phyloP scores from a whole-genome alignment of 2,113 vertebrate genomes.

The Anser cygnoides region DNA sequence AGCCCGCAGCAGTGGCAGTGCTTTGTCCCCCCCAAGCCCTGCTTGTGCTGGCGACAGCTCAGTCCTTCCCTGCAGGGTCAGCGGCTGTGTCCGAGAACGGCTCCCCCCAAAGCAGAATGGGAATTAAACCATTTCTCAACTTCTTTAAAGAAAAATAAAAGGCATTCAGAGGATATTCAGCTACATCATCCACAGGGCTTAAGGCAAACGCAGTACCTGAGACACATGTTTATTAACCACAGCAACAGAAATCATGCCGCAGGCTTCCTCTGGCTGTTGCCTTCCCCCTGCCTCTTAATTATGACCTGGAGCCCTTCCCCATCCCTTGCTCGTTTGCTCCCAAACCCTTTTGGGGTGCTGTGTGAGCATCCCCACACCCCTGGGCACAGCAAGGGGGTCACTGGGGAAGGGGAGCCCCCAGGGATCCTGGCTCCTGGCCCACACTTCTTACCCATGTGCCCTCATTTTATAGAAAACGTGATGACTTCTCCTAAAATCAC shows the following conservation, averaged over 20 bases:
- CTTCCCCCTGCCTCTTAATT: background rate
- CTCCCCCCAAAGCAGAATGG: background rate
- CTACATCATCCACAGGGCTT: background rate
- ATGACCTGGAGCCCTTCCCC: rapidly evolving
- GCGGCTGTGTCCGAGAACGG: rapidly evolving
- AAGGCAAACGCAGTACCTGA: background rate
- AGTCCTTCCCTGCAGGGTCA: background rate
- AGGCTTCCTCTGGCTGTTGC: background rate
- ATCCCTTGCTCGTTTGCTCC: rapidly evolving
- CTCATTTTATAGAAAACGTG: rapidly evolving
- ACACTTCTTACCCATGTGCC: rapidly evolving
- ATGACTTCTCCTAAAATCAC: background rate
- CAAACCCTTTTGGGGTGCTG: rapidly evolving
- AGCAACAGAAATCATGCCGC: background rate
- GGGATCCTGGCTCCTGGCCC: background rate
- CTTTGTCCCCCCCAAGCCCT: background rate
- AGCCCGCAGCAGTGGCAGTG: rapidly evolving
- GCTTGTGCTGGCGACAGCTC: background rate
- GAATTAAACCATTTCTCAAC: background rate
- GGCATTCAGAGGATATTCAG: background rate
- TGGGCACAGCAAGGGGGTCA: rapidly evolving
- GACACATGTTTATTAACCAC: background rate
- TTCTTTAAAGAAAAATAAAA: background rate
- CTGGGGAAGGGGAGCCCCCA: background rate
- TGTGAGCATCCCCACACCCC: background rate